Base-by-base conservation (phyloP, 2,888 invertebrate species). In the Eulithis testata region DNA sequence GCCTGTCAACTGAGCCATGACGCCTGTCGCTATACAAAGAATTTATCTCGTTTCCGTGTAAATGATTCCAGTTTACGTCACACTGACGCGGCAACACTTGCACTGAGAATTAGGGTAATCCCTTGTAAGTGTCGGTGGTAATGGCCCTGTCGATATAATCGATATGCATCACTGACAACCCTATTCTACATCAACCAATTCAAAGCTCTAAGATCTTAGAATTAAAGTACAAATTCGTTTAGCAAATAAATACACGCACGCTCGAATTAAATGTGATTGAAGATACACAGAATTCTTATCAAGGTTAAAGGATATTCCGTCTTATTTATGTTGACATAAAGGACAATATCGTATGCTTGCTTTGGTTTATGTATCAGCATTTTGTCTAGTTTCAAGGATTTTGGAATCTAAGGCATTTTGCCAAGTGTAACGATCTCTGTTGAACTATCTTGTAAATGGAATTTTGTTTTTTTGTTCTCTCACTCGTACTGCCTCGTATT, bases 91-190 rank as follows among this genome's bases (percentile, higher is more conserved):
- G 69, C 73, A 72, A 76, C 73, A 73, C 74, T 72, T 75, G 73
- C 73, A 72, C 74, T 73, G 59, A 63, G 77, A 75, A 75, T 76
- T 76, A 74, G 73, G 76, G 74, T 73, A 74, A 75, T 76, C 74
- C 67, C 66, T 50, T 66, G 75, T 75, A 76, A 75, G 73, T 73
- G 74, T 68, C 70, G 59, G 62, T 67, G 63, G 56, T 71, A 73
- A 73, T 67, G 59, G 70, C 65, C 36, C 56, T 73, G 68, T 72
- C 70, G 67, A 70, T 73, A 69, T 66, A 71, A 73, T 72, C 68
- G 70, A 72, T 71, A 63, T 52, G 49, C 60, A 65, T 55, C 60
- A 58, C 40, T 53, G 63, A 63, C 68, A 63, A 12, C 68, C 49
- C 43, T 49, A 36, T 62, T 12, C 21, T 12, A 14, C 55, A 51